A percentile compares a stretch with the other conserved stretches of the same genome.
phyloP scores from a whole-genome alignment of 2,113 vertebrate genomes.

The Gadus chalcogrammus region DNA sequence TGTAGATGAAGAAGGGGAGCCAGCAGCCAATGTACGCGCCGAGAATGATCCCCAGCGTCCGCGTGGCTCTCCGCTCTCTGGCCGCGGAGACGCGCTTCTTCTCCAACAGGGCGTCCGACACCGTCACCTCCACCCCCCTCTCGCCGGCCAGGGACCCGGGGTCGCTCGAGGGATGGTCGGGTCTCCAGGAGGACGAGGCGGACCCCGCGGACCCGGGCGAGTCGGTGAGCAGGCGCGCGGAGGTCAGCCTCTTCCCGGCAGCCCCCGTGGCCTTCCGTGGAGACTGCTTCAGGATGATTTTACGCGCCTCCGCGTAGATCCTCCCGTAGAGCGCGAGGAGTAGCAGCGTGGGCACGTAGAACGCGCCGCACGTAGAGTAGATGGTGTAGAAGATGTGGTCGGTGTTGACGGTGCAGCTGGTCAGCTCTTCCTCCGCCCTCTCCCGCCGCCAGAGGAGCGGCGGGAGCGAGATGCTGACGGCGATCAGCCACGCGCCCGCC shows the following conservation, averaged over 20 bases:
- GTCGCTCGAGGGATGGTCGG: conserved; percentile 79
- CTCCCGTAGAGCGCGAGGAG: conserved; percentile 93
- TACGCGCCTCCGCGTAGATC: conserved; percentile 94
- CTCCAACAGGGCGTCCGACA: conserved; percentile 91
- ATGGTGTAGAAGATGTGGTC: conserved; percentile 97
- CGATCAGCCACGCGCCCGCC: conserved; percentile 90
- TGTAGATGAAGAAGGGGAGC: conserved; percentile 98
- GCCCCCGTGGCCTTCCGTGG: conserved; percentile 67
- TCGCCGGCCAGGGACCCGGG: conserved; percentile 82
- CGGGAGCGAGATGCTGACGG: conserved; percentile 94
- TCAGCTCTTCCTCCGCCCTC: conserved; percentile 84
- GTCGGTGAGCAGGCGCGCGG: conserved; percentile 86
- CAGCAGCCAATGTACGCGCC: conserved; percentile 97
- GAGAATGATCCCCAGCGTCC: conserved; percentile 94
- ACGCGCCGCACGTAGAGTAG: conserved; percentile 96
- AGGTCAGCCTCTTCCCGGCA: conserved; percentile 87
- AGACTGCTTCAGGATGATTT: conserved; percentile 90
- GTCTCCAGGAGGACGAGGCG: conserved; percentile 77
- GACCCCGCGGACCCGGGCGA: conserved; percentile 85
- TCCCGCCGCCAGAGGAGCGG: conserved; percentile 96
- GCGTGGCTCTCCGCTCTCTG: conserved; percentile 94
- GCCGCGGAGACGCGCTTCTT: conserved; percentile 95
- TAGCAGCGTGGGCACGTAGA: conserved; percentile 94
- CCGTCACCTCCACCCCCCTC: conserved; percentile 85
- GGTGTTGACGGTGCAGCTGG: conserved; percentile 87